A percentile compares a stretch with the other conserved stretches of the same genome.
phyloP scores from a whole-genome alignment of 2,113 vertebrate species.

The Hassar affinis region DNA sequence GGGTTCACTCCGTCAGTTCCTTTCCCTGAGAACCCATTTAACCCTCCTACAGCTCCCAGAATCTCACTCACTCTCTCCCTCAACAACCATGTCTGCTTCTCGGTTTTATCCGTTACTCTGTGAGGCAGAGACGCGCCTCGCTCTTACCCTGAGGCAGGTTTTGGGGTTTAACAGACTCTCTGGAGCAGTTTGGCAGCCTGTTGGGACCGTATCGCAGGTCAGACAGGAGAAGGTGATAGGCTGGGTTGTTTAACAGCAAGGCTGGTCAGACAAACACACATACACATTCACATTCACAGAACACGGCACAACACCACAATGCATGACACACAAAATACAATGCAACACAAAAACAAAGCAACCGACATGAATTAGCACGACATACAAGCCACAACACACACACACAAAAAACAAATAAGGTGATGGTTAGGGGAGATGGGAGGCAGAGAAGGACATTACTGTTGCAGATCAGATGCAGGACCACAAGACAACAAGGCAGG shows the following conservation, averaged over 20 bases:
- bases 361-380: conserved; percentile 33
- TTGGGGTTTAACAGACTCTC: conserved; percentile 76
- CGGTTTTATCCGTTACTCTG: neutral
- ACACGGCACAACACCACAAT: conserved; percentile 38
- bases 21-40: neutral
- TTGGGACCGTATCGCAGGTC: conserved; percentile 78
- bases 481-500: conserved; percentile 52
- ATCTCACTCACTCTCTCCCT: neutral
- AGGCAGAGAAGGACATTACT: conserved; percentile 31
- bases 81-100: neutral
- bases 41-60: neutral
- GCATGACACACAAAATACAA: conserved; percentile 43
- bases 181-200: conserved; percentile 66
- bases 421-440: conserved; percentile 6
- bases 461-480: conserved; percentile 45
- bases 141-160: conserved; percentile 80
- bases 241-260: conserved; percentile 93
- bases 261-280: conserved; percentile 72
- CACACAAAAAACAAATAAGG: conserved; percentile 46
- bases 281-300: conserved; percentile 53
- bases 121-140: conserved; percentile 16
- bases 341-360: conserved; percentile 45
- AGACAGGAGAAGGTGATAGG: conserved; percentile 89
- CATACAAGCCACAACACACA: conserved; percentile 37
- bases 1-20: neutral